Base-by-base conservation (phyloP, 2,888 invertebrate genomes). In the Lottia gigantea region DNA sequence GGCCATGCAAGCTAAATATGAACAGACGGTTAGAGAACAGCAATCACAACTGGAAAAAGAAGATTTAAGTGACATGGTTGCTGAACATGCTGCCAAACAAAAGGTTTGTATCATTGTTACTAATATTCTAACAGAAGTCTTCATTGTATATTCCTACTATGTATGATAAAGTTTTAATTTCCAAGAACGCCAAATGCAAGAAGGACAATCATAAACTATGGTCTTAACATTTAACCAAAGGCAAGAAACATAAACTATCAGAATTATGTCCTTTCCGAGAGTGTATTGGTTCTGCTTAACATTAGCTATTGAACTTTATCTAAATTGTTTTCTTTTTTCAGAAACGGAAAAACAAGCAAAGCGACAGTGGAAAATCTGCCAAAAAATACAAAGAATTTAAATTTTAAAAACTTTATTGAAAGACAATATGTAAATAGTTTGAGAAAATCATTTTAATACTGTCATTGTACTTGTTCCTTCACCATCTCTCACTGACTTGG, bases 361-460 rank as follows among this genome's bases (percentile, higher is more conserved):
- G 95, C 78, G 90, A 96, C 85, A 95, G 85, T 80, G 93, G 94
- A 6, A 96, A 97, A 88, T 93, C 94, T 81, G 94, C 95, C 16
- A 98, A 98, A 91, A 97, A 98, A 90, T 97, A 97, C 91, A 98
- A 97, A 90, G 97, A 98, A 88, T 98, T 98, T 91, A 98, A 98
- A 89, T 98, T 98, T 91, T 98, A 78, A 73, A 70, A 46, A 45
- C 49, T 25, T 46, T 62, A n/a, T 61, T 55, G 61, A 61, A n/a
- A 23, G 61, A 14, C 14, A 26, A 40, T 66, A 6, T 46, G 47
- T 64, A 64, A 64, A 64, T 55, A 55, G 11, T 55, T 55, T 19
- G 55, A 23, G 23, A 3, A 23, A 23, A 55, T 55, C 23, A 55
- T 12, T 55, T 23, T 55, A 19, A 23, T 55, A 2, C 19, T 0